phyloP scores from a whole-genome alignment of 1,140 invertebrate species.

The Pseudomyrmex pallidus region DNA sequence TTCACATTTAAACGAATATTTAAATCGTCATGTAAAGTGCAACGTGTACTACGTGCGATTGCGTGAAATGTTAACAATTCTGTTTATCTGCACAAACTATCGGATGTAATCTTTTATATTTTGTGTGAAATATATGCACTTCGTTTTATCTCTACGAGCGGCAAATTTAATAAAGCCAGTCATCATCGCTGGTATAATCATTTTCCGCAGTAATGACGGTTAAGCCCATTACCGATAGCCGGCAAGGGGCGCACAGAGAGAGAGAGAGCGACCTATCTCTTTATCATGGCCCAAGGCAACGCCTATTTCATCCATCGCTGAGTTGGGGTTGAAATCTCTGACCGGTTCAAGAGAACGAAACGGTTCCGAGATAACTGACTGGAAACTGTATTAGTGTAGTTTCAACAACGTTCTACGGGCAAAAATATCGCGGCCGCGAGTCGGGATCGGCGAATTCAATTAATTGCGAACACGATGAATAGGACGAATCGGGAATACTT shows the following conservation, averaged over 20 bases:
- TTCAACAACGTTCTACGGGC: no score
- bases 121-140: not conserved
- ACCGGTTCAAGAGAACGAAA: slow-evolving; percentile 6
- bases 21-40: not conserved
- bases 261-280: slow-evolving; percentile 30
- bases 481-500: not conserved
- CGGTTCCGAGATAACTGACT: not conserved
- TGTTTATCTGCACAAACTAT: not conserved
- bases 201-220: slow-evolving; percentile 26
- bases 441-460: no score
- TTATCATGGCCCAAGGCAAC: slow-evolving; percentile 35
- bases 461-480: no score
- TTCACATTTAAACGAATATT: not conserved
- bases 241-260: slow-evolving; percentile 8
- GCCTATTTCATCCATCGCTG: slow-evolving; percentile 37
- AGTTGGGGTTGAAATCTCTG: slow-evolving; percentile 36
- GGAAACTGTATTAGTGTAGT: not conserved
- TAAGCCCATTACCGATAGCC: slow-evolving; percentile 5
- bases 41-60: not conserved
- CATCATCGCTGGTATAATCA: slow-evolving; percentile 26
- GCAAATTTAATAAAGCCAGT: slow-evolving; percentile 30
- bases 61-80: slow-evolving; percentile 2
- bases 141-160: not conserved
- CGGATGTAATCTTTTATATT: not conserved
- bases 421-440: no score